A percentile compares a stretch with the other conserved stretches of the same genome.
Conservation (phyloP, 2,888 invertebrate species). For the Diloba caeruleocephala region DNA sequence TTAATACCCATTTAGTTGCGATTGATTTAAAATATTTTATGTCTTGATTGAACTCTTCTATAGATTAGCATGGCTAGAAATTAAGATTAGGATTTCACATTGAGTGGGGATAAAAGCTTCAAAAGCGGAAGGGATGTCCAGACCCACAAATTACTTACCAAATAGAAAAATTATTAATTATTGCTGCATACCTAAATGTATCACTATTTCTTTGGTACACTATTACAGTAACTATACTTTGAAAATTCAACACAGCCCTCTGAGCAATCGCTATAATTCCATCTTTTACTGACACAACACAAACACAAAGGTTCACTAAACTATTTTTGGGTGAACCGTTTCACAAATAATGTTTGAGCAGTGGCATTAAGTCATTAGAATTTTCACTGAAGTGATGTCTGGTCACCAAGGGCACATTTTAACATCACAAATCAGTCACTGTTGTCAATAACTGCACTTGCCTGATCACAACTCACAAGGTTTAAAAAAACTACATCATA, state of each 20-base stretch:
- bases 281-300: conserved; percentile 52
- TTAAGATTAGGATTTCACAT: conserved; percentile 20
- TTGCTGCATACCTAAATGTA: conserved; percentile 27
- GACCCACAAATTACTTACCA: conserved; percentile 52
- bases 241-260: conserved; percentile 25
- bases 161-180: conserved; percentile 12
- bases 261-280: conserved; percentile 38
- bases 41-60: not conserved
- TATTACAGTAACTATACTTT: conserved; percentile 22
- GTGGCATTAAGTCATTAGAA: conserved; percentile 37
- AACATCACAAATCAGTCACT: conserved; percentile 58
- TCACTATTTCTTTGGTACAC: conserved; percentile 46
- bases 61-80: conserved; percentile 26
- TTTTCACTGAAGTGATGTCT: conserved; percentile 50
- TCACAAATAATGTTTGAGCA: conserved; percentile 35
- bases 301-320: conserved; percentile 52
- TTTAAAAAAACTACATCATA: conserved; percentile 86
- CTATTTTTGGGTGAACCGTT: conserved; percentile 37
- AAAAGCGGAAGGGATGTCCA: conserved; percentile 29
- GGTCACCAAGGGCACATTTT: conserved; percentile 45
- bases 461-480: conserved; percentile 78
- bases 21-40: not conserved
- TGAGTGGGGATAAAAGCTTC: conserved; percentile 37
- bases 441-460: conserved; percentile 63
- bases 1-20: too few species aligned